Evolutionary conservation across 2,888 invertebrate species (phyloP).

Genomic region (Pyrrhia umbra): DNA sequence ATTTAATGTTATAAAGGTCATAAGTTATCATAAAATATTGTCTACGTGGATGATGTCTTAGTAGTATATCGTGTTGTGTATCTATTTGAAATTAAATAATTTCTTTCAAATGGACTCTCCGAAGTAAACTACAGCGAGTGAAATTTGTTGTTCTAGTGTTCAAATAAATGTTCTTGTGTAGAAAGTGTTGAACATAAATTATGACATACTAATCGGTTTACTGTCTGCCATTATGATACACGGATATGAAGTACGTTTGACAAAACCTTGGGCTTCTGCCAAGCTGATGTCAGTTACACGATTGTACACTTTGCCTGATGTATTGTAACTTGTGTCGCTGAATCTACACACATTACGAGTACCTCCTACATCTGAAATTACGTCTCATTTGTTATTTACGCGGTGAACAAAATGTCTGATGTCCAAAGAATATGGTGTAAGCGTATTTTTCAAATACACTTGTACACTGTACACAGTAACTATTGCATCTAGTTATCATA

Average conservation of each 20-base stretch:
- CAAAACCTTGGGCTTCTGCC: conserved; percentile 81
- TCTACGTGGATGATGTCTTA: neutral
- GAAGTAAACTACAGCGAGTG: neutral
- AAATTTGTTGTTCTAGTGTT: conserved; percentile 3
- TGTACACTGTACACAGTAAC: neutral
- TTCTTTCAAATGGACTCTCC: too few species aligned
- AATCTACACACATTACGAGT: conserved; percentile 27
- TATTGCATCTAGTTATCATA: conserved; percentile 3
- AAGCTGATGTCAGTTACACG: conserved; percentile 71
- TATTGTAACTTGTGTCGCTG: conserved; percentile 44
- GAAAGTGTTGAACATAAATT: conserved; percentile 51
- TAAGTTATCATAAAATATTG: neutral
- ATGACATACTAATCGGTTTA: conserved; percentile 62
- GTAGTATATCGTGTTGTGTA: too few species aligned
- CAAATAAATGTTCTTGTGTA: conserved; percentile 28
- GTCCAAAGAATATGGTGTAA: conserved; percentile 8
- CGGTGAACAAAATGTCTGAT: conserved; percentile 11
- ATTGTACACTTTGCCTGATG: conserved; percentile 53
- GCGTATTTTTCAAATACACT: conserved; percentile 25
- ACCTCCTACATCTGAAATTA: conserved; percentile 46
- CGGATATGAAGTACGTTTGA: conserved; percentile 63
- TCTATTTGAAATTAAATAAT: neutral
- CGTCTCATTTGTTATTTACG: conserved; percentile 42
- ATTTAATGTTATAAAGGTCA: neutral
- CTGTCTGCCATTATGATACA: conserved; percentile 57